Evolutionary conservation across 2,888 invertebrate genomes (phyloP).

Genomic region (Agrochola macilenta): DNA sequence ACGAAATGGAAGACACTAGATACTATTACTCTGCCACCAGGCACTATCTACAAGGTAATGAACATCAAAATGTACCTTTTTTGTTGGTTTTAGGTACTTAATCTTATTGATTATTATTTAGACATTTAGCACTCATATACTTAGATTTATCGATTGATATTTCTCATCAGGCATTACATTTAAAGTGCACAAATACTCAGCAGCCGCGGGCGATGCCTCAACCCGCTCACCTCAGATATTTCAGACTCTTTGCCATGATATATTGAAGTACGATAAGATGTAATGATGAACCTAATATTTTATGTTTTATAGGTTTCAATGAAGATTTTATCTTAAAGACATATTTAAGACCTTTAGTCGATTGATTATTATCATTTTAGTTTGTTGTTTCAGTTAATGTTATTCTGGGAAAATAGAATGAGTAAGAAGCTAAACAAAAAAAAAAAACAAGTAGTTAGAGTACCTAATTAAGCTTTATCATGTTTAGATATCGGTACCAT

Average conservation of each 20-base stretch:
- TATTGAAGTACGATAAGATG: slow-evolving; percentile 47
- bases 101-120: slow-evolving; percentile 30
- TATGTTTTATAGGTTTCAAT: slow-evolving; percentile 43
- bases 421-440: neutral
- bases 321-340: slow-evolving; percentile 28
- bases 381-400: neutral
- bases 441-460: no score
- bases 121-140: slow-evolving; percentile 34
- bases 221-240: slow-evolving; percentile 46
- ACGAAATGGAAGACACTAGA: neutral
- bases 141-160: slow-evolving; percentile 56
- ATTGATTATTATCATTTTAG: neutral
- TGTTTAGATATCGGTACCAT: no score
- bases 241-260: slow-evolving; percentile 37
- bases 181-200: slow-evolving; percentile 47
- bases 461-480: no score
- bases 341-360: slow-evolving; percentile 17
- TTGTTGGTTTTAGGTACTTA: neutral
- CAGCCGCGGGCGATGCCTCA: slow-evolving; percentile 40
- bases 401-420: neutral
- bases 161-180: slow-evolving; percentile 53
- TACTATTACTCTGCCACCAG: neutral
- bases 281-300: slow-evolving; percentile 52
- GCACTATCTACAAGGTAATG: neutral
- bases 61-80: neutral